Percentiles rank a stretch among this genome's conserved stretches.
These are phyloP conservation scores for Macrochelys suwanniensis DNA, from an alignment of 2,797 vertebrate species.

Conservation along the genomic window DNA sequence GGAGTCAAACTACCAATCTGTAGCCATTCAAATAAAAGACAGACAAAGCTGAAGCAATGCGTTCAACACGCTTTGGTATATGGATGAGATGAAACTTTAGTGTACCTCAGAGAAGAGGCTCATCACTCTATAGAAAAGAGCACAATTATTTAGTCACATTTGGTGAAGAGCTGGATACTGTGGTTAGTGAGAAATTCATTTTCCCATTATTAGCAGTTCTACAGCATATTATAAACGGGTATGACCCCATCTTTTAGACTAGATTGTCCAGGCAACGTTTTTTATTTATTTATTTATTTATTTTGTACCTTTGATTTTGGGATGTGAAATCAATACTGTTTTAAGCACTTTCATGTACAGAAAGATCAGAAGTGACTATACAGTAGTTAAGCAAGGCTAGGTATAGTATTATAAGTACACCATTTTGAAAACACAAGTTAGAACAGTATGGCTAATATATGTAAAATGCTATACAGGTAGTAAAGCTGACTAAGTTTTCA, in stretches of 20 bases:
- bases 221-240: background rate
- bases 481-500: conserved; percentile 31
- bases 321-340: background rate
- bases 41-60: background rate
- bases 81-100: background rate
- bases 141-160: background rate
- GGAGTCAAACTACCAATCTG: background rate
- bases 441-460: background rate
- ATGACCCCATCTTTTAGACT: background rate
- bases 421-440: background rate
- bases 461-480: background rate
- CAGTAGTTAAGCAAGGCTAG: background rate
- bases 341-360: background rate
- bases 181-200: background rate
- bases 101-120: background rate
- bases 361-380: background rate
- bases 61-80: background rate
- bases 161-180: background rate
- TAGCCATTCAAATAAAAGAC: background rate
- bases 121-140: background rate
- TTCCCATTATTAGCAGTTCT: background rate
- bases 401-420: background rate
- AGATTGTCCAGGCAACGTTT: background rate
- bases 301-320: background rate
- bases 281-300: background rate